Conservation (phyloP, 2,113 vertebrate genomes). For the Saimiri boliviensis region DNA sequence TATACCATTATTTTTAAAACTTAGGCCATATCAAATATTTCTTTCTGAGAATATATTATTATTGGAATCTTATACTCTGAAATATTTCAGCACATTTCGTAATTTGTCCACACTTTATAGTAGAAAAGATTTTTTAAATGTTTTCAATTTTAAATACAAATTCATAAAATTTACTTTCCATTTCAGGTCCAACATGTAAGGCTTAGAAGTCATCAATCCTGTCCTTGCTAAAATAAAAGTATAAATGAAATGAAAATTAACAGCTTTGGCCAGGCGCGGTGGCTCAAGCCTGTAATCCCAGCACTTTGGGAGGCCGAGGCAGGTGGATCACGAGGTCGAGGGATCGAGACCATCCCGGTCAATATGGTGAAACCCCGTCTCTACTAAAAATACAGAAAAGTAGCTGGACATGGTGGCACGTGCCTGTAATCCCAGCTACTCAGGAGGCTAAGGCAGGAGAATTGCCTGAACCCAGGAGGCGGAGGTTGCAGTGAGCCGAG, state of each 20-base stretch:
- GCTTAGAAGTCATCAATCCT: neutral
- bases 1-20: neutral
- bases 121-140: neutral
- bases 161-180: neutral
- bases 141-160: neutral
- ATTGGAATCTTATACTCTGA: neutral
- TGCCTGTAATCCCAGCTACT: no score
- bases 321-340: no score
- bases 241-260: neutral
- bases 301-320: no score
- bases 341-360: no score
- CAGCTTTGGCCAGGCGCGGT: no score
- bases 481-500: no score
- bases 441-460: no score
- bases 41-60: neutral
- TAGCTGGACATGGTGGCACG: no score
- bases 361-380: no score
- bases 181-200: neutral
- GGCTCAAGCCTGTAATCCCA: no score
- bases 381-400: no score
- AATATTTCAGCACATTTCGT: neutral
- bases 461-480: no score
- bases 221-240: neutral
- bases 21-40: neutral
- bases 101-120: neutral